phyloP scores from a whole-genome alignment of 2,888 invertebrate species.

The Strigamia maritima region DNA sequence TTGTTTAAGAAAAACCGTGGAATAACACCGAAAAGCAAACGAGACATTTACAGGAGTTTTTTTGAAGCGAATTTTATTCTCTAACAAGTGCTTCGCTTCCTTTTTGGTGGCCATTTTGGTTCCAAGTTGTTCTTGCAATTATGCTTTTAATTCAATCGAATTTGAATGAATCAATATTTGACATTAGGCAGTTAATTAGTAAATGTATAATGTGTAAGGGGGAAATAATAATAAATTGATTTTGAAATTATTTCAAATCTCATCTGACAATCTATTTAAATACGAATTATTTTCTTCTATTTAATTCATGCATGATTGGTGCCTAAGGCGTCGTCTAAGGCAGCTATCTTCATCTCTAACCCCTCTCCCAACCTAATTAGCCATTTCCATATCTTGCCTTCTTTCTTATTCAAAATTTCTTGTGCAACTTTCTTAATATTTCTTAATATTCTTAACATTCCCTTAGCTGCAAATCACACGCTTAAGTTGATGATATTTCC shows the following conservation, averaged over 20 bases:
- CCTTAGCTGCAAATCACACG: neutral
- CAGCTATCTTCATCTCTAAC: neutral
- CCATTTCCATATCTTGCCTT: neutral
- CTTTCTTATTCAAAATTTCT: neutral
- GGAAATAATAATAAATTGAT: neutral
- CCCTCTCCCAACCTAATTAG: neutral
- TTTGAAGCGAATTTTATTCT: slow-evolving; percentile 4
- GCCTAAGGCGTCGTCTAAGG: neutral
- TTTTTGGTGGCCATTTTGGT: neutral
- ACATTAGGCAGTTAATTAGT: neutral
- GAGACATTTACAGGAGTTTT: neutral
- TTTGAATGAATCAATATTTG: neutral
- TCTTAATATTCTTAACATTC: neutral
- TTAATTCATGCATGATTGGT: neutral
- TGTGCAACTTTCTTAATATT: no score
- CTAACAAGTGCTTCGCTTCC: neutral
- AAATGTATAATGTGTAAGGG: neutral
- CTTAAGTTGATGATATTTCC: neutral
- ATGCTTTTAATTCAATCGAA: neutral
- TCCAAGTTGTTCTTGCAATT: neutral
- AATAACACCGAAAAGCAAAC: neutral
- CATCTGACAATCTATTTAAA: neutral
- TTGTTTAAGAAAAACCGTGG: neutral
- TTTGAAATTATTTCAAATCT: neutral
- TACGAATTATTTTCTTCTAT: neutral